Conservation (phyloP, 2,113 vertebrate genomes). For the Notarius quadriscutis region DNA sequence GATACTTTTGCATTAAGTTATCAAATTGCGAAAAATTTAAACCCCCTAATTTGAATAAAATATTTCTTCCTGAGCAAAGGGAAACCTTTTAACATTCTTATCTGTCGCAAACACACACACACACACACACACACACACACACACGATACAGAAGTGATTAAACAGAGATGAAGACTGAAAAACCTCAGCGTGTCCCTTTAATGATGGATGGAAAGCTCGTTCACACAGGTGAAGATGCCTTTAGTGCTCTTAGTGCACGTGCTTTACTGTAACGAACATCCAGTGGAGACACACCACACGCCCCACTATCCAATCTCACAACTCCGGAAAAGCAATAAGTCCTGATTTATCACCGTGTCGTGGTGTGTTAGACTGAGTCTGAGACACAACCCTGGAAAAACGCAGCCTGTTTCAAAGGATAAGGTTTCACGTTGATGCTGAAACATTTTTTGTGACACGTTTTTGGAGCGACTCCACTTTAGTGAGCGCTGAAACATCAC, state of each 20-base stretch:
- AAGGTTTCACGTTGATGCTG: too few relatives aligned
- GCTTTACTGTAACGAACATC: neutral
- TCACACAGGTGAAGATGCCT: neutral
- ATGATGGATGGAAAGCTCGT: neutral
- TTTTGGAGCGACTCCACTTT: neutral
- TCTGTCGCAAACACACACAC: neutral
- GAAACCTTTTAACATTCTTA: neutral
- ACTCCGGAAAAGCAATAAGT: constrained; percentile 13
- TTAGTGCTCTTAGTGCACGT: neutral
- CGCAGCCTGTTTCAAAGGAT: neutral
- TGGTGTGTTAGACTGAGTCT: neutral
- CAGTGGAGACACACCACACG: neutral
- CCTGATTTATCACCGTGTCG: constrained; percentile 1
- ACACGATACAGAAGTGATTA: neutral
- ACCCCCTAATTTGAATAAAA: neutral
- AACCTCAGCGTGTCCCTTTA: neutral
- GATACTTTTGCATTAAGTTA: too few relatives aligned
- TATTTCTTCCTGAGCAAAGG: neutral
- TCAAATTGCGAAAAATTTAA: too few relatives aligned
- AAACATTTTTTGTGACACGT: neutral
- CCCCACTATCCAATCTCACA: constrained; percentile 19
- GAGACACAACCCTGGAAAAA: neutral
- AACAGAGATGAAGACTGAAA: neutral
- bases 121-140: neutral
- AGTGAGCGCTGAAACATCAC: neutral